Evolutionary conservation across 2,113 vertebrate genomes (phyloP).

Genomic region (Sphaerodactylus townsendi): DNA sequence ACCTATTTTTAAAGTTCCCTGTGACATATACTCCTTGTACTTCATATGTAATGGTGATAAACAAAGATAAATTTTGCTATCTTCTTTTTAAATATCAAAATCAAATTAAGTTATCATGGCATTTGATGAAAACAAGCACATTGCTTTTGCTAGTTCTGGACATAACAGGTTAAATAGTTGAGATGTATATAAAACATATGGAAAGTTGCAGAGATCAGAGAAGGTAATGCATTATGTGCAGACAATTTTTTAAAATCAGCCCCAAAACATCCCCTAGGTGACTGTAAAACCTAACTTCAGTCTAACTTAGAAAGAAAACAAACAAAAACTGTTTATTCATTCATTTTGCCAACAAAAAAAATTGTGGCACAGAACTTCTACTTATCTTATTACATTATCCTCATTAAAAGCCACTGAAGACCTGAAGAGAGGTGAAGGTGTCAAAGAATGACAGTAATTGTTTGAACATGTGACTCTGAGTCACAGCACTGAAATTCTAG

Average conservation of each 20-base stretch:
- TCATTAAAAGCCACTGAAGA: not conserved
- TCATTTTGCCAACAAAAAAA: not conserved
- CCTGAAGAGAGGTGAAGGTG: not conserved
- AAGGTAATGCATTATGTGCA: not conserved
- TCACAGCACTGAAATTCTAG: not conserved
- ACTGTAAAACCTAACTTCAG: not conserved
- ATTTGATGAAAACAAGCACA: not conserved
- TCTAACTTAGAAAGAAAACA: not conserved
- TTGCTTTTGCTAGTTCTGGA: not conserved
- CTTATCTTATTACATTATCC: not conserved
- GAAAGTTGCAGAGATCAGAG: not conserved
- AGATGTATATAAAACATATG: not conserved
- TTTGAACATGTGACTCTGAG: not conserved
- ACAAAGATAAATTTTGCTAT: not conserved
- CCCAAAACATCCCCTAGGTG: not conserved
- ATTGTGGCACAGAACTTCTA: not conserved
- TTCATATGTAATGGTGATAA: conserved; percentile 5
- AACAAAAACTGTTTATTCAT: not conserved
- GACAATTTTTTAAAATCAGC: not conserved
- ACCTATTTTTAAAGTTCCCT: conserved; percentile 21
- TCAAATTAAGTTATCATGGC: not conserved
- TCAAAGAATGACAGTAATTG: not conserved
- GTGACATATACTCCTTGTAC: not conserved
- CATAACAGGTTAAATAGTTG: not conserved
- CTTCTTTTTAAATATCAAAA: conserved; percentile 24